Evolutionary conservation across 2,797 vertebrate species (phyloP).

Genomic region (Ctenochaetus hawaiiensis): DNA sequence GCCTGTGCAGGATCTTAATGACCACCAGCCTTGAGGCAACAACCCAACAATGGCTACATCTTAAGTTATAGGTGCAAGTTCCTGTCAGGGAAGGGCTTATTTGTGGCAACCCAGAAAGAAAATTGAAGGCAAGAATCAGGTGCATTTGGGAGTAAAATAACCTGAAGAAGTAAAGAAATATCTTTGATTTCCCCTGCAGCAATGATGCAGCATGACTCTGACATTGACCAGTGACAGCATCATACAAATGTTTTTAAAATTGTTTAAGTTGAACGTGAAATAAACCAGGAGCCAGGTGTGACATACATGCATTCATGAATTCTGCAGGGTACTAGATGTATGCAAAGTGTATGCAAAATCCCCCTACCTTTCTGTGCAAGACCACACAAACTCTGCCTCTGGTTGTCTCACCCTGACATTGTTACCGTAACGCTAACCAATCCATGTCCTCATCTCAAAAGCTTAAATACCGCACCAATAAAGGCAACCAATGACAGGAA

Average conservation of each 20-base stretch:
- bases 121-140: background rate
- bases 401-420: too few species aligned
- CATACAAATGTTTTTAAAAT: background rate
- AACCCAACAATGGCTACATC: background rate
- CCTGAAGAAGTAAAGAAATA: background rate
- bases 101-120: background rate
- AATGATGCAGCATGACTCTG: too few species aligned
- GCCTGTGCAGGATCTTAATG: too few species aligned
- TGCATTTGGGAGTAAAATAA: background rate
- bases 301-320: too few species aligned
- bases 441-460: too few species aligned
- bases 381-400: too few species aligned
- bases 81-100: background rate
- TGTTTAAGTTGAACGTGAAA: background rate
- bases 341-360: background rate
- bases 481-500: too few species aligned
- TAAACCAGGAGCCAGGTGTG: background rate
- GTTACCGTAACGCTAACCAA: too few species aligned
- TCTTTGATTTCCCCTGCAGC: background rate
- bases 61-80: background rate
- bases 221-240: background rate
- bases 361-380: too few species aligned
- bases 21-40: background rate
- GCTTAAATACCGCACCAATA: too few species aligned
- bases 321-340: background rate